A percentile compares a stretch with the other conserved stretches of the same genome.
Evolutionary conservation across 2,888 invertebrate genomes (phyloP).

Genomic region (Gari tellinella): DNA sequence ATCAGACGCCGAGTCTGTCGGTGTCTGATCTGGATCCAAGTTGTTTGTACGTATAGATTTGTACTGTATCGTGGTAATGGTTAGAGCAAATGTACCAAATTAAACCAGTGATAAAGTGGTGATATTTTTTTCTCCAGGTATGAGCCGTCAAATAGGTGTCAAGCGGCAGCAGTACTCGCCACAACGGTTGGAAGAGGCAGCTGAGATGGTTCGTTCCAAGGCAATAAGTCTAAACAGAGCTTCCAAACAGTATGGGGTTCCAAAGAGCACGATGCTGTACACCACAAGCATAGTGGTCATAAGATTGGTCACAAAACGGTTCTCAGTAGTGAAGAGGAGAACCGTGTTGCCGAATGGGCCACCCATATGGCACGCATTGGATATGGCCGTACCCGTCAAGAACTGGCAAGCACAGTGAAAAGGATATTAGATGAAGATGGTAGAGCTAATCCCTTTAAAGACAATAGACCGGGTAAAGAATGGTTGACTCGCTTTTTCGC

Average conservation of each 20-base stretch:
- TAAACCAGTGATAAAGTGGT: too few relatives aligned
- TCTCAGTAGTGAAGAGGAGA: conserved; percentile 5
- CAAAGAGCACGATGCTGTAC: conserved; percentile 23
- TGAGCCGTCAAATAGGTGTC: conserved; percentile 31
- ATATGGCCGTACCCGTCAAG: conserved; percentile 26
- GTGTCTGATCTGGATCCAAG: too few relatives aligned
- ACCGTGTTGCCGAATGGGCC: conserved; percentile 26
- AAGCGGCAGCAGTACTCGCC: conserved; percentile 10
- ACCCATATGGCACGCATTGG: conserved; percentile 35
- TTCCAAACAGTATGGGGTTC: conserved; percentile 19
- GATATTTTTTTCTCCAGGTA: too few relatives aligned
- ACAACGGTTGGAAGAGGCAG: conserved; percentile 5
- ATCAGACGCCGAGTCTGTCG: too few relatives aligned
- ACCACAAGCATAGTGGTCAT: conserved; percentile 5
- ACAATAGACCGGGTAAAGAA: conserved; percentile 26
- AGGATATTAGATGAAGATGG: conserved; percentile 23
- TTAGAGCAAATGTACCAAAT: too few relatives aligned
- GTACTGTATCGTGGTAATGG: too few relatives aligned
- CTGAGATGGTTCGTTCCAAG: neutral
- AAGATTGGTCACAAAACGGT: conserved; percentile 13
- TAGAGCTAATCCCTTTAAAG: conserved; percentile 20
- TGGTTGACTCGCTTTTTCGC: conserved; percentile 20
- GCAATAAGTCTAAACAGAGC: conserved; percentile 10
- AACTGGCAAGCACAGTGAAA: conserved; percentile 13
- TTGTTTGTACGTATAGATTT: too few relatives aligned